phyloP scores from a whole-genome alignment of 2,113 vertebrate genomes.

The Urocolius indicus region DNA sequence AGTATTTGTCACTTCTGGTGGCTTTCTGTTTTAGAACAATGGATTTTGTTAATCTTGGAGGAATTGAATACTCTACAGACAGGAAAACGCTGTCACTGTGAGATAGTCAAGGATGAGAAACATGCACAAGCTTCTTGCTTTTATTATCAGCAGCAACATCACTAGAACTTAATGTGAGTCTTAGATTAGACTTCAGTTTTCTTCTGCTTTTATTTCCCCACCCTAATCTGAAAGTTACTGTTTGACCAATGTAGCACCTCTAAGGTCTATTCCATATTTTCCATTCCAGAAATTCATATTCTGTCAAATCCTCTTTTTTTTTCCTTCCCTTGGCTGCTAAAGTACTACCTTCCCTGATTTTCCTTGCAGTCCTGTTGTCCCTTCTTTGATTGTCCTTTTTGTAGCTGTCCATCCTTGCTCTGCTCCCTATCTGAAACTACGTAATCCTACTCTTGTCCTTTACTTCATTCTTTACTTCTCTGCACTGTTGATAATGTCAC shows the following conservation, averaged over 20 bases:
- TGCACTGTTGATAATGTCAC: neutral
- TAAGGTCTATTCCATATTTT: neutral
- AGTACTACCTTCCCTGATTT: neutral
- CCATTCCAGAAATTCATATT: neutral
- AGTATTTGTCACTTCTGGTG: neutral
- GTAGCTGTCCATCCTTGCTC: neutral
- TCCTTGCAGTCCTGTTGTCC: neutral
- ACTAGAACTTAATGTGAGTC: neutral
- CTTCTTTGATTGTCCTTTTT: neutral
- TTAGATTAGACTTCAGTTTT: neutral
- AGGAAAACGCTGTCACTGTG: neutral
- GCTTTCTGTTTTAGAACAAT: neutral
- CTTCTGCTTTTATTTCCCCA: neutral
- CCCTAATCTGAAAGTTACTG: neutral
- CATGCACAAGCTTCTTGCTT: neutral
- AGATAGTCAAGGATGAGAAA: neutral
- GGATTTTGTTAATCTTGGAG: neutral
- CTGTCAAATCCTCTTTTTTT: neutral
- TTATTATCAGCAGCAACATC: neutral
- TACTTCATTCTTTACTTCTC: neutral
- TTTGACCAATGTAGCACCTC: neutral
- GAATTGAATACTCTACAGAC: neutral
- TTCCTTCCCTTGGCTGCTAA: neutral
- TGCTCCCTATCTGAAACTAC: neutral
- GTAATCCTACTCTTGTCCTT: neutral